Conservation (phyloP, 2,113 vertebrate species). For the Anolis carolinensis region DNA sequence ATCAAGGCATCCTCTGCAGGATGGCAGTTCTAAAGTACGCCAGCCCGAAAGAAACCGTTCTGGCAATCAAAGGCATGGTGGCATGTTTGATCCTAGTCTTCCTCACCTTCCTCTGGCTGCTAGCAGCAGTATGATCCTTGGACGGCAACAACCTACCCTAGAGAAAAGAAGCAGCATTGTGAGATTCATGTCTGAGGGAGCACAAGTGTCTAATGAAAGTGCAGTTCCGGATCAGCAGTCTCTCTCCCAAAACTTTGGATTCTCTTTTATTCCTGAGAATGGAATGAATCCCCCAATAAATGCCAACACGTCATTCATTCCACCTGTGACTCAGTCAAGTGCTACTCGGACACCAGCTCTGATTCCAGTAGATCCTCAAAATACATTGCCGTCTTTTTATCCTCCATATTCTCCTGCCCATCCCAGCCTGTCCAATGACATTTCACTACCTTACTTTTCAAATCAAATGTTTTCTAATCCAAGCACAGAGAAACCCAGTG, state of each 20-base stretch:
- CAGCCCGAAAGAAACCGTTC: slow-evolving; percentile 88
- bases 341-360: slow-evolving; percentile 90
- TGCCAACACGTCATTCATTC: slow-evolving; percentile 93
- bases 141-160: slow-evolving; percentile 84
- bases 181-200: slow-evolving; percentile 92
- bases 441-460: slow-evolving; percentile 95
- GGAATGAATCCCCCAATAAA: slow-evolving; percentile 96
- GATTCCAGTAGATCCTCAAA: slow-evolving; percentile 94
- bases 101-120: slow-evolving; percentile 87
- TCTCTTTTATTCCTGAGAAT: slow-evolving; percentile 92
- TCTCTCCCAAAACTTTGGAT: slow-evolving; percentile 94
- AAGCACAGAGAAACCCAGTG: slow-evolving; percentile 87
- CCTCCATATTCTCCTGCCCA: slow-evolving; percentile 97
- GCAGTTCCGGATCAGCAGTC: slow-evolving; percentile 87
- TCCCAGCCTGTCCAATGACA: slow-evolving; percentile 93
- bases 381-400: slow-evolving; percentile 94
- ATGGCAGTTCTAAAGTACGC: slow-evolving; percentile 85
- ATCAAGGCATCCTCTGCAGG: slow-evolving; percentile 87
- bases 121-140: slow-evolving; percentile 86
- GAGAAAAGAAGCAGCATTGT: slow-evolving; percentile 93
- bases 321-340: slow-evolving; percentile 90
- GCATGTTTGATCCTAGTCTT: slow-evolving; percentile 90
- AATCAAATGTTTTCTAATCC: slow-evolving; percentile 99
- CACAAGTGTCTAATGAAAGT: slow-evolving; percentile 88
- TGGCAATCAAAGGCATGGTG: slow-evolving; percentile 85